Conservation (phyloP, 53 echinoderm and acorn worm species). For the Pentamera pediparva region DNA sequence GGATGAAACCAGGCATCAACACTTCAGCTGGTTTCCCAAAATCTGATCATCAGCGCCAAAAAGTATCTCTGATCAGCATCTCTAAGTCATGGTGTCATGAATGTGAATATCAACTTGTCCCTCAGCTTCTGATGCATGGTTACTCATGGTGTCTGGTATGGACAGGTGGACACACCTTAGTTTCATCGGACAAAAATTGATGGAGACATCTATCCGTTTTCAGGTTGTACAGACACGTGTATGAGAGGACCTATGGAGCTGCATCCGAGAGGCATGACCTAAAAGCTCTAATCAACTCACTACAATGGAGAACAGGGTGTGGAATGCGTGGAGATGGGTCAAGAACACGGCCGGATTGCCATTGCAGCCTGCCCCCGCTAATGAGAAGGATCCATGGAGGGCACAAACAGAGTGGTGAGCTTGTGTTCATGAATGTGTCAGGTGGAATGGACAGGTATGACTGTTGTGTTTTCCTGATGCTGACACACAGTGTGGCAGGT, state of each 20-base stretch:
- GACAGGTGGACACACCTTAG: too few relatives aligned
- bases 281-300: too few relatives aligned
- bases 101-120: too few relatives aligned
- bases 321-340: slow-evolving; percentile 22
- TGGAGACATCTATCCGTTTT: too few relatives aligned
- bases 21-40: neutral
- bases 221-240: too few relatives aligned
- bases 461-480: slow-evolving; percentile 24
- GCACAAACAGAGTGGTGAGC: slow-evolving; percentile 24
- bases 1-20: neutral
- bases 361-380: slow-evolving; percentile 31
- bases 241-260: too few relatives aligned
- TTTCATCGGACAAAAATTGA: too few relatives aligned
- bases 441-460: slow-evolving; percentile 6
- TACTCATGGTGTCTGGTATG: too few relatives aligned
- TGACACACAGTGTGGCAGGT: slow-evolving; percentile 25
- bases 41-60: slow-evolving; percentile 1
- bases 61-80: too few relatives aligned
- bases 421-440: slow-evolving; percentile 21
- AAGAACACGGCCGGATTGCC: slow-evolving; percentile 14
- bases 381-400: slow-evolving; percentile 17
- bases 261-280: too few relatives aligned
- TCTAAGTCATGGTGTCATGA: too few relatives aligned
- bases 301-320: slow-evolving; percentile 12
- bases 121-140: too few relatives aligned